Evolutionary conservation across 2,113 vertebrate species (phyloP).

Genomic region (Hippocampus guttulatus): DNA sequence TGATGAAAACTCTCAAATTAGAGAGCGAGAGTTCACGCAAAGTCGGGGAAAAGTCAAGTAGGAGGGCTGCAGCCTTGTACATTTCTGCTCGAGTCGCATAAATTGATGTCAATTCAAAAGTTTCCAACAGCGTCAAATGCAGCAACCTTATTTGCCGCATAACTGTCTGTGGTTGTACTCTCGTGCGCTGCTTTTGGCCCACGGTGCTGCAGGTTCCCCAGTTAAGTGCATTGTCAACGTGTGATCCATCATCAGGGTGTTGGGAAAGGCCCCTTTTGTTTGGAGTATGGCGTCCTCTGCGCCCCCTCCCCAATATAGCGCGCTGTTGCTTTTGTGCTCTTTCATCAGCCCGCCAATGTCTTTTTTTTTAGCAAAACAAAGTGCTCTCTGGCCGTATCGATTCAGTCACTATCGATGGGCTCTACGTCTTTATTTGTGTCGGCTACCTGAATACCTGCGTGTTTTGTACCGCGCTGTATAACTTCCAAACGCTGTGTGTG

Average conservation of each 20-base stretch:
- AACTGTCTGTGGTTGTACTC: background rate
- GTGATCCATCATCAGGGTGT: constrained; percentile 55
- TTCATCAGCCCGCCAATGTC: constrained; percentile 40
- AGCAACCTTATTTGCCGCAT: background rate
- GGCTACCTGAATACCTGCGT: constrained; percentile 37
- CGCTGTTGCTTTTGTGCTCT: constrained; percentile 35
- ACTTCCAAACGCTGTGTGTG: constrained; percentile 43
- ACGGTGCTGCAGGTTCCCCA: background rate
- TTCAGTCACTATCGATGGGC: constrained; percentile 65
- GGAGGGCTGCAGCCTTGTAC: background rate
- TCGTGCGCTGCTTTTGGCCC: background rate
- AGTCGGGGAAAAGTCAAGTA: too few species aligned
- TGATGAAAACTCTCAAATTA: background rate
- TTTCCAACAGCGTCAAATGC: background rate
- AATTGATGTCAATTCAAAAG: background rate
- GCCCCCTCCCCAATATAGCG: constrained; percentile 22
- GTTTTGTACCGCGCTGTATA: constrained; percentile 36
- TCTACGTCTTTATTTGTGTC: constrained; percentile 42
- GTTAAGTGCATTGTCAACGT: constrained; percentile 10
- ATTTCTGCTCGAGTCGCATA: too few species aligned
- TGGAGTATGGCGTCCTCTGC: constrained; percentile 21
- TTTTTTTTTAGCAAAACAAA: constrained; percentile 59
- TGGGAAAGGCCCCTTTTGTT: constrained; percentile 45
- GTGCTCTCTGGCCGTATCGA: constrained; percentile 52
- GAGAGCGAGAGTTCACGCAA: background rate